Base-by-base conservation (phyloP, 2,888 invertebrate species). In the Tanaodytes sp. region DNA sequence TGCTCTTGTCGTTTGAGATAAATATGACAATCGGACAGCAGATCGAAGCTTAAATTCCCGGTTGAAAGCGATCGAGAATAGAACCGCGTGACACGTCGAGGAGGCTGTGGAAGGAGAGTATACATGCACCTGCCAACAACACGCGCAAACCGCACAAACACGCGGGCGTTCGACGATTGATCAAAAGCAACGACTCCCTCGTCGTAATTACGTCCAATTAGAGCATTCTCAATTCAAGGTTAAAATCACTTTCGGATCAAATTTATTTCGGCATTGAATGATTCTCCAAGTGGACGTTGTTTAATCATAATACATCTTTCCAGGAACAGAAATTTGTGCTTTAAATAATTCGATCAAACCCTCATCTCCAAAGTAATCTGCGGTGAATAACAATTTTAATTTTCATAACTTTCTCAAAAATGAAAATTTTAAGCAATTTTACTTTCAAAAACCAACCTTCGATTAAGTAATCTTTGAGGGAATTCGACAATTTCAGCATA, bases 181-280 rank as follows among this genome's bases (percentile, higher is more conserved):
- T 57, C 61, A 55, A 63, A 63, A 31, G 45, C 51, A 71, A 58
- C 51, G 37, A 67, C 81, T 76, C 82, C 82, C 80, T 80, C 82
- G 75, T 80, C 82, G 80, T 82, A 82, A 82, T 82, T 82, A 79
- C 79, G 77, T 78, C 79, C 80, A 82, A 82, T 82, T 82, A 81
- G 79, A 77, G 75, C 75, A 78, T 59, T 8, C 43, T 42, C 64
- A 46, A 61, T 55, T 64, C 55, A 61, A 55, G 49, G 61, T 43
- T 55, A 61, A 20, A 48, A 31, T 52, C 57, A 48, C 11, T 37
- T 19, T 37, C 33, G 12, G 14, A 30, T 23, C n/a, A n/a, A n/a
- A n/a, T n/a, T n/a, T n/a, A n/a, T n/a, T n/a, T n/a, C n/a, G n/a
- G n/a, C n/a, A n/a, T n/a, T n/a, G n/a, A n/a, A n/a, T n/a, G n/a